Evolutionary conservation across 2,888 invertebrate species (phyloP).

Genomic region (Argyresthia goedartella): DNA sequence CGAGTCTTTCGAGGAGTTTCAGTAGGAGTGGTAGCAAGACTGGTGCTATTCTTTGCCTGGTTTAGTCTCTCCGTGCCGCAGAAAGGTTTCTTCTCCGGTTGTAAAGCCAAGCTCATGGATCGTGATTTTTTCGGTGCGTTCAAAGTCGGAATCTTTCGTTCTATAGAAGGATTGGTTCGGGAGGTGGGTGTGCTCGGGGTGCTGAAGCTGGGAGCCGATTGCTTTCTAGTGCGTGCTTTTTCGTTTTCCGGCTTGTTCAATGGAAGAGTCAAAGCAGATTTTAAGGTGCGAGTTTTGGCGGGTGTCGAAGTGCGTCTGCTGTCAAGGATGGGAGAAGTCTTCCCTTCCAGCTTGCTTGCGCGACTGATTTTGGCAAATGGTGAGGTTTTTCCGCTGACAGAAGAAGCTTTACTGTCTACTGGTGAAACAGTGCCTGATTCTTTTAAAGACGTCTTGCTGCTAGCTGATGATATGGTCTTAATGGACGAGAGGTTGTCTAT

Average conservation of each 20-base stretch:
- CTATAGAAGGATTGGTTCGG: constrained; percentile 39
- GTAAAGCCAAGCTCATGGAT: constrained; percentile 49
- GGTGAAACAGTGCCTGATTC: constrained; percentile 6
- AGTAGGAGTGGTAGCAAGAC: constrained; percentile 36
- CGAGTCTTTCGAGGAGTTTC: constrained; percentile 30
- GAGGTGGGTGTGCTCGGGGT: constrained; percentile 41
- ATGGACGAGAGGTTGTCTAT: too few relatives aligned
- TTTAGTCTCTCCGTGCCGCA: constrained; percentile 45
- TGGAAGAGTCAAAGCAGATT: constrained; percentile 39
- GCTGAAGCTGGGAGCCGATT: constrained; percentile 54
- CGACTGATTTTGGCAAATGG: constrained; percentile 24
- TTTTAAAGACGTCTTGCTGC: constrained; percentile 1
- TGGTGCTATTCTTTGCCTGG: constrained; percentile 25
- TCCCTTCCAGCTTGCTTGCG: constrained; percentile 10
- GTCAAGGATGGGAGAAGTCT: constrained; percentile 25
- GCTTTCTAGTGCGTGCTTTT: constrained; percentile 35
- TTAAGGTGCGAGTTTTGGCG: constrained; percentile 15
- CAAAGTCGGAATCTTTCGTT: constrained; percentile 37
- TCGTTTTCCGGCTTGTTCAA: constrained; percentile 17
- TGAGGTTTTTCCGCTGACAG: constrained; percentile 34
- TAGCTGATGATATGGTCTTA: constrained; percentile 1
- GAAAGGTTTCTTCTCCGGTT: constrained; percentile 32
- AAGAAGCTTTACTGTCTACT: constrained; percentile 24
- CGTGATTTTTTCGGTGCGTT: constrained; percentile 51
- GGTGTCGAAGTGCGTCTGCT: constrained; percentile 39